Conservation (phyloP, 2,888 invertebrate species). For the Philereme transversata region DNA sequence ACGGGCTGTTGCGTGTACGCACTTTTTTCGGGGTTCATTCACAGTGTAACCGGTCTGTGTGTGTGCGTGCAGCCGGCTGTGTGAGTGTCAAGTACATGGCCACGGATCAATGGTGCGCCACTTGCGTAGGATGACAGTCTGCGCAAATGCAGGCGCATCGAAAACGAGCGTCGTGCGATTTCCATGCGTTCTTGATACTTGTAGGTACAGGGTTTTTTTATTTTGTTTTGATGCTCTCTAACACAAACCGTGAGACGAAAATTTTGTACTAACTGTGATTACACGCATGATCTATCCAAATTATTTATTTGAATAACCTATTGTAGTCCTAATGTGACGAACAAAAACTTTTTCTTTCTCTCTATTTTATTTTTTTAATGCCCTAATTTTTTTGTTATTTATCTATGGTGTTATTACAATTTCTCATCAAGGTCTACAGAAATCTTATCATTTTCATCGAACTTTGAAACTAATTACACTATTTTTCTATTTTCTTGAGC, state of each 20-base stretch:
- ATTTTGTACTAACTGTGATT: too few species aligned
- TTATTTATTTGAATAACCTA: too few species aligned
- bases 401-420: background rate
- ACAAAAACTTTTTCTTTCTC: too few species aligned
- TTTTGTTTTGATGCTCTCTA: too few species aligned
- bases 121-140: constrained; percentile 41
- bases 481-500: constrained; percentile 26
- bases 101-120: constrained; percentile 50
- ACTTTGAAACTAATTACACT: constrained; percentile 10
- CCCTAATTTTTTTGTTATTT: too few species aligned
- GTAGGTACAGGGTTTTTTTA: too few species aligned
- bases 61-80: constrained; percentile 34
- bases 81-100: constrained; percentile 42
- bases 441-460: constrained; percentile 27
- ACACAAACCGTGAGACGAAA: too few species aligned
- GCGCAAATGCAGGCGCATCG: constrained; percentile 33
- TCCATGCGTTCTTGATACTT: constrained; percentile 27
- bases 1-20: constrained; percentile 63
- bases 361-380: too few species aligned
- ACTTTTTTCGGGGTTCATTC: constrained; percentile 63
- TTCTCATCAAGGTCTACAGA: constrained; percentile 9
- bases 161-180: constrained; percentile 17
- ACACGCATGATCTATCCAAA: too few species aligned
- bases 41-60: constrained; percentile 41
- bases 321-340: too few species aligned